phyloP scores from a whole-genome alignment of 2,113 vertebrate genomes.

The Hirundichthys speculiger region DNA sequence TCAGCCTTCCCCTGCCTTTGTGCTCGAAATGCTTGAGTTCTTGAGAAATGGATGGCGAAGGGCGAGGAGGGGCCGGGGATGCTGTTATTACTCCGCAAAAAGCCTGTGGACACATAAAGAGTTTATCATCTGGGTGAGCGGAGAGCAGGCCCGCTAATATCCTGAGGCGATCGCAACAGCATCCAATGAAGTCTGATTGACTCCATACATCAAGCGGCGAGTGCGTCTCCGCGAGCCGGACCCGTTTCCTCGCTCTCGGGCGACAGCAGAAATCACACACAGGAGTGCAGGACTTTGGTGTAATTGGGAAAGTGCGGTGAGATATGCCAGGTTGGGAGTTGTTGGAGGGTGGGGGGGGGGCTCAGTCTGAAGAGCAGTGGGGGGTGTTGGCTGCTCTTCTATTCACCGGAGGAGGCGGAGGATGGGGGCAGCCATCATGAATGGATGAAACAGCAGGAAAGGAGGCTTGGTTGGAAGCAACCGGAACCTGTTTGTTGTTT shows the following conservation, averaged over 20 bases:
- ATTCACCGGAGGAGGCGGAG: not conserved
- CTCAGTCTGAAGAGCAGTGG: constrained; percentile 45
- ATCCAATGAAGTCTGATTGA: constrained; percentile 67
- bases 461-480: constrained; percentile 61
- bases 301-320: constrained; percentile 52
- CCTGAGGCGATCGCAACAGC: constrained; percentile 47
- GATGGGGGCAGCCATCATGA: constrained; percentile 30
- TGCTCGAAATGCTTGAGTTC: not conserved
- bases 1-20: no score
- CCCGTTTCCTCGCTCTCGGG: constrained; percentile 11
- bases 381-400: constrained; percentile 45
- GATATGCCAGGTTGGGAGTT: constrained; percentile 26
- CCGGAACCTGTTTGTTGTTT: constrained; percentile 65
- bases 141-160: constrained; percentile 55
- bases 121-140: constrained; percentile 57
- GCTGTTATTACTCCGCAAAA: constrained; percentile 57
- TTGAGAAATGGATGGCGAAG: constrained; percentile 31
- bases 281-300: constrained; percentile 24
- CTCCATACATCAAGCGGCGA: constrained; percentile 66
- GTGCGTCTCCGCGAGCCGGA: not conserved
- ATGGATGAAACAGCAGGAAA: constrained; percentile 57
- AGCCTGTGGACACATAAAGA: constrained; percentile 63
- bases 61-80: constrained; percentile 34
- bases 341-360: constrained; percentile 4
- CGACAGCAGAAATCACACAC: constrained; percentile 32